phyloP scores from a whole-genome alignment of 1,140 invertebrate species.

The Brachionus plicatilis region DNA sequence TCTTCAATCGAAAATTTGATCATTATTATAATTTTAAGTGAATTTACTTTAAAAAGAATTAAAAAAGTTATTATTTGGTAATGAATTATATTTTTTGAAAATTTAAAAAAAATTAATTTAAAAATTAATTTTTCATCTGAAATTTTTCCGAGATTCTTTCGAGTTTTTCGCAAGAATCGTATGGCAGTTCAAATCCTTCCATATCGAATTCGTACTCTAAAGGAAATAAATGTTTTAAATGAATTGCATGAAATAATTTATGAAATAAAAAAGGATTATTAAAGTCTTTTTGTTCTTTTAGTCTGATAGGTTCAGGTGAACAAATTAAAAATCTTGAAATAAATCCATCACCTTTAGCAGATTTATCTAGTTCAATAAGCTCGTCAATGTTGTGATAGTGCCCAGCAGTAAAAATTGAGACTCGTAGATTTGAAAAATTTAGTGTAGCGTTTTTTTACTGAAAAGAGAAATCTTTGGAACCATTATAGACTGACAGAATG shows the following conservation, averaged over 20 bases:
- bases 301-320: neutral
- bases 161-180: neutral
- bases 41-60: neutral
- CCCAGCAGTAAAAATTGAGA: neutral
- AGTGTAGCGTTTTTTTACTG: neutral
- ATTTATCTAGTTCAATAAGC: neutral
- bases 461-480: neutral
- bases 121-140: neutral
- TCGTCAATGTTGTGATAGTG: neutral
- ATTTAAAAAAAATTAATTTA: neutral
- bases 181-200: neutral
- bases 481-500: too few relatives aligned
- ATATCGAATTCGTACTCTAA: neutral
- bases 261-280: neutral
- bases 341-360: neutral
- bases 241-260: neutral
- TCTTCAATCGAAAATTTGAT: neutral
- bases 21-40: neutral
- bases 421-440: neutral
- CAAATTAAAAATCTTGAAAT: neutral
- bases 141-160: neutral
- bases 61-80: neutral
- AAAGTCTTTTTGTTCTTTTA: too few relatives aligned
- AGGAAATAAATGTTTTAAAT: neutral
- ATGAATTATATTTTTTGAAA: neutral